A percentile compares a stretch with the other conserved stretches of the same genome.
Evolutionary conservation across 2,797 vertebrate genomes (phyloP).

Genomic region (Erpetoichthys calabaricus): DNA sequence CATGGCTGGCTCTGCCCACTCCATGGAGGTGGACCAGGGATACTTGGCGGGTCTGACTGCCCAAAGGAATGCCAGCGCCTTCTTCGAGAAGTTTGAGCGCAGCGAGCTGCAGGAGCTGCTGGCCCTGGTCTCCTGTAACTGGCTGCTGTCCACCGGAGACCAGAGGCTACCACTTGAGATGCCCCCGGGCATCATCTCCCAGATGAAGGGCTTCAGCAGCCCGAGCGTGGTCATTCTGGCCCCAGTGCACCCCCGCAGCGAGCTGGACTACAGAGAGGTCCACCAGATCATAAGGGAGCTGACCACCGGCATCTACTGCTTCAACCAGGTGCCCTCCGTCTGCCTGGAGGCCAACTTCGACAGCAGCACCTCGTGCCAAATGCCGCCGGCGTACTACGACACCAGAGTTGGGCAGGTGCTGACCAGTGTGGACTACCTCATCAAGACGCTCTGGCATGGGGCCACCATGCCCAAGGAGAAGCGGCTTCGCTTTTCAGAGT

Average conservation of each 20-base stretch:
- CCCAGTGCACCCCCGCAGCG: conserved; percentile 30
- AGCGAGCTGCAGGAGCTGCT: conserved; percentile 45
- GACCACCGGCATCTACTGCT: conserved; percentile 44
- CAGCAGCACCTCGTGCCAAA: conserved; percentile 42
- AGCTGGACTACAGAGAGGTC: conserved; percentile 43
- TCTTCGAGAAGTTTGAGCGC: conserved; percentile 45
- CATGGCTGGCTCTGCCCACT: no score
- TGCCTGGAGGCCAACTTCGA: conserved; percentile 43
- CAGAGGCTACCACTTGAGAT: conserved; percentile 22
- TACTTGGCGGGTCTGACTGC: conserved; percentile 33
- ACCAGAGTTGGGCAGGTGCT: conserved; percentile 45
- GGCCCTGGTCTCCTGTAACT: conserved; percentile 30
- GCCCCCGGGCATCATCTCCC: conserved; percentile 38
- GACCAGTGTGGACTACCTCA: conserved; percentile 40
- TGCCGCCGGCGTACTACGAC: conserved; percentile 48
- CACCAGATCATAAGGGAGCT: conserved; percentile 52
- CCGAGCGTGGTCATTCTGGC: conserved; percentile 35
- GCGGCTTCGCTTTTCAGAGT: conserved; percentile 39
- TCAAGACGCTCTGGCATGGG: conserved; percentile 55
- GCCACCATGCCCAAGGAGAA: conserved; percentile 41
- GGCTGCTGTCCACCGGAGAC: conserved; percentile 38
- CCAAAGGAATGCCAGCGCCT: conserved; percentile 38
- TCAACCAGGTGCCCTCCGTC: conserved; percentile 49
- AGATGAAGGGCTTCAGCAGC: conserved; percentile 33
- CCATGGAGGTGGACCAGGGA: conserved; percentile 16